Conservation (phyloP, 1,140 invertebrate genomes). For the Sarcophaga bullata region DNA sequence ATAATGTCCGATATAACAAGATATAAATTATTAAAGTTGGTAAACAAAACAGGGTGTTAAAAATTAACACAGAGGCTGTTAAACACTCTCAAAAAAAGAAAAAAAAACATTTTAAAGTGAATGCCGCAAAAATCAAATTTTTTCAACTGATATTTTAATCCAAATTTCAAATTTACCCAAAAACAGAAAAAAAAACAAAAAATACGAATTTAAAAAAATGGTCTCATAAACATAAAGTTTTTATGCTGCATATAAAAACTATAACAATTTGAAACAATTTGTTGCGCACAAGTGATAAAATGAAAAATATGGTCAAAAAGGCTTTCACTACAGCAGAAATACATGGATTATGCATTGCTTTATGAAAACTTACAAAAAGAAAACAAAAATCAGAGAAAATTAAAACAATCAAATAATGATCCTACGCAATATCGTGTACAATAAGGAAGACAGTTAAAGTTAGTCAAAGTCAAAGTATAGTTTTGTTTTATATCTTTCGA, state of each 20-base stretch:
- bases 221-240: conserved; percentile 7
- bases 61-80: too few species aligned
- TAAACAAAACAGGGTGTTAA: neutral
- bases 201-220: neutral
- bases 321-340: neutral
- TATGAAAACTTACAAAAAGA: too few species aligned
- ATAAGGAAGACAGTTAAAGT: too few species aligned
- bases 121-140: neutral
- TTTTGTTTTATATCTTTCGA: too few species aligned
- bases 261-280: conserved; percentile 22
- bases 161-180: neutral
- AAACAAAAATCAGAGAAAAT: too few species aligned
- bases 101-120: neutral
- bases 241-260: neutral
- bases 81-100: too few species aligned
- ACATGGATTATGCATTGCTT: too few species aligned
- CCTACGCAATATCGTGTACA: too few species aligned
- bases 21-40: conserved; percentile 10
- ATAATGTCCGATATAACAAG: neutral
- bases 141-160: neutral
- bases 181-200: too few species aligned
- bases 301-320: conserved; percentile 6
- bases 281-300: conserved; percentile 5
- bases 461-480: too few species aligned
- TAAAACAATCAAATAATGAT: too few species aligned